Evolutionary conservation across 2,113 vertebrate genomes (phyloP), one percentile per base, ranked within the genome.

Genomic region (Campylomormyrus tamandua): DNA sequence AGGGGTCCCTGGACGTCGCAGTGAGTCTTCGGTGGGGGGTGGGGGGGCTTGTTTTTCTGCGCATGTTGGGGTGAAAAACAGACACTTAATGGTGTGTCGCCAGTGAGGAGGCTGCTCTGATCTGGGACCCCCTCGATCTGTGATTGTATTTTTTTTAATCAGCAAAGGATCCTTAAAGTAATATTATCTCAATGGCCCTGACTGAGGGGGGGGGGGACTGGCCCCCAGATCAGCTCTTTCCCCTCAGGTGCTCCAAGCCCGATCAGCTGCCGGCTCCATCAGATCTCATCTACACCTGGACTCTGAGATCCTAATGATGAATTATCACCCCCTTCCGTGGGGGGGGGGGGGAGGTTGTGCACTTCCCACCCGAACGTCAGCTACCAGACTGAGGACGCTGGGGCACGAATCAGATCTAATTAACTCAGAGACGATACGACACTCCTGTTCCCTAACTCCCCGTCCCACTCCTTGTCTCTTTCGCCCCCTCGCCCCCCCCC

Each of bases 261-360:
- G 96, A 96, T 96, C 96, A 95, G 90, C 97, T 98, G 97, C 97
- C 94, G 95, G 96, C 96, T 96, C 97, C 95, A 98, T 99, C 98
- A 98, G 96, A 97, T 98, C 96, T 97, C 96, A 99, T 99, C 97
- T 97, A 95, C 96, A 97, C 97, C 97, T 97, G 96, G 97, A 98
- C 97, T 97, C 97, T 98, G 97, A 98, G 97, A 96, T 96, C 96
- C 97, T 98, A 99, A 99, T 96, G 96, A 99, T 98, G 97, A 98
- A 98, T 98, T 98, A 98, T 96, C 96, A 97, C 96, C 97, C 95
- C 96, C 96, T 96, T 97, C 94, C 95, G 95, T 96, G 96, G 95
- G 24, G 24, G 58, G 96, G 58, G 58, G 96, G 58, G 58, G 58
- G n/a, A 0, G n/a, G n/a, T 94, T 95, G 96, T 96, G 96, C 96